phyloP scores from a whole-genome alignment of 2,888 invertebrate genomes.

The Capitulum mitella region DNA sequence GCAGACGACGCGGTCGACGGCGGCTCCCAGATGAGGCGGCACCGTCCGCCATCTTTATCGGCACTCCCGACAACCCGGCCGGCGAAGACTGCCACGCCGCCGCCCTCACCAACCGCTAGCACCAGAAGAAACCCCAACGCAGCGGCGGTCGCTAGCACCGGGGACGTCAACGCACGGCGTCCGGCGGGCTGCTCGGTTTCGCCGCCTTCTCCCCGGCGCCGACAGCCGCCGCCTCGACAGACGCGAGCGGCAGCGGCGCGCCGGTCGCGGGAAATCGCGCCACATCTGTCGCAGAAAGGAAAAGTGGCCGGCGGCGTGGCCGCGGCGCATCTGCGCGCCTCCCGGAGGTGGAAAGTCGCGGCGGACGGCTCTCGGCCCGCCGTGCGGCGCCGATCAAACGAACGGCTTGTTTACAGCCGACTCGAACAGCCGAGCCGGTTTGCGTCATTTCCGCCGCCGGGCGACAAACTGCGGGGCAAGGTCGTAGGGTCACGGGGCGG shows the following conservation, averaged over 20 bases:
- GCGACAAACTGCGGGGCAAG: too few relatives aligned
- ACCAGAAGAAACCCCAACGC: too few relatives aligned
- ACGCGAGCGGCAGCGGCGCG: not conserved
- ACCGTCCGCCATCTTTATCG: too few relatives aligned
- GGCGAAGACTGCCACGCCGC: too few relatives aligned
- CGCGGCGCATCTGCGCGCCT: not conserved
- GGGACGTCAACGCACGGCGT: not conserved
- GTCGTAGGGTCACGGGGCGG: not conserved
- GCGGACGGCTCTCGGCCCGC: not conserved
- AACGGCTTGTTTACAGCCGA: too few relatives aligned
- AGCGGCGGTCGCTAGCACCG: too few relatives aligned
- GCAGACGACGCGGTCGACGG: too few relatives aligned
- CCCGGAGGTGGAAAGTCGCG: too few relatives aligned
- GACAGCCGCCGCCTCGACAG: not conserved
- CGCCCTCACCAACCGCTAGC: too few relatives aligned
- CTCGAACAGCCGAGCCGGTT: not conserved
- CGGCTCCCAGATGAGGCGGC: too few relatives aligned
- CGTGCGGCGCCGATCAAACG: not conserved
- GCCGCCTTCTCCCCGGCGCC: not conserved
- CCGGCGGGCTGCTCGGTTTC: not conserved
- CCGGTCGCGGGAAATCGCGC: not conserved
- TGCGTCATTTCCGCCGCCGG: too few relatives aligned
- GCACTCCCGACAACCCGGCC: too few relatives aligned
- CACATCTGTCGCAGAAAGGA: conserved; percentile 5
- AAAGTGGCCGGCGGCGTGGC: not conserved